Conservation (phyloP, 2,888 invertebrate genomes). For the Gastrophysa polygoni region DNA sequence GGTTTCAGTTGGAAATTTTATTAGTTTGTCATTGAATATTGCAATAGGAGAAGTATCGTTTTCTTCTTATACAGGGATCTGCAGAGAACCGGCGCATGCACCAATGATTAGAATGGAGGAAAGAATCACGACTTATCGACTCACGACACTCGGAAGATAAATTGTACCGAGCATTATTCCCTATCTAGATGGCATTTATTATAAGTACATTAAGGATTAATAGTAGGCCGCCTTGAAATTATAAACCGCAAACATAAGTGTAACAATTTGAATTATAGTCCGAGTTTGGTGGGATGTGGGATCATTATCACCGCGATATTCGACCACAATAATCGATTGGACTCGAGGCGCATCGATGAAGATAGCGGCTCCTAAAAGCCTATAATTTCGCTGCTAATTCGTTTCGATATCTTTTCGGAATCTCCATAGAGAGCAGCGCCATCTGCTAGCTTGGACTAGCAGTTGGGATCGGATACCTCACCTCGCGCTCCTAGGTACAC, state of each 20-base stretch:
- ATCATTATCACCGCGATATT: conserved; percentile 54
- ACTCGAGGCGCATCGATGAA: conserved; percentile 53
- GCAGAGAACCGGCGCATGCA: background rate
- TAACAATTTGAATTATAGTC: conserved; percentile 56
- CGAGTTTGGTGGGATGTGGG: conserved; percentile 51
- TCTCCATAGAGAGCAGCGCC: conserved; percentile 39
- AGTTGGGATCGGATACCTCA: background rate
- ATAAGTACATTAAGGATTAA: conserved; percentile 48
- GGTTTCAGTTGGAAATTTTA: too few species aligned
- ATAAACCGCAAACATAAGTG: conserved; percentile 54
- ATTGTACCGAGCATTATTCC: conserved; percentile 32
- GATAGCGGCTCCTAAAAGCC: conserved; percentile 59
- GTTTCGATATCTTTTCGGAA: conserved; percentile 57
- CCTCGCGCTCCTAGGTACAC: background rate
- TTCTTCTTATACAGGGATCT: background rate
- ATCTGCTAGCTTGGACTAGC: conserved; percentile 1
- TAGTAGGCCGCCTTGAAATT: conserved; percentile 53
- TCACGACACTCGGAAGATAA: conserved; percentile 23
- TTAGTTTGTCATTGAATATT: too few species aligned
- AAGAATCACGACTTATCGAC: conserved; percentile 17
- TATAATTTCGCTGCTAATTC: conserved; percentile 60
- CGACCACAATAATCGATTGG: conserved; percentile 58
- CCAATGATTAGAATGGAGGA: conserved; percentile 5
- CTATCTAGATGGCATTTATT: conserved; percentile 45
- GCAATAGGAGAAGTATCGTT: too few species aligned